phyloP scores from a whole-genome alignment of 1,140 invertebrate species.

The Nephotettix cincticeps region DNA sequence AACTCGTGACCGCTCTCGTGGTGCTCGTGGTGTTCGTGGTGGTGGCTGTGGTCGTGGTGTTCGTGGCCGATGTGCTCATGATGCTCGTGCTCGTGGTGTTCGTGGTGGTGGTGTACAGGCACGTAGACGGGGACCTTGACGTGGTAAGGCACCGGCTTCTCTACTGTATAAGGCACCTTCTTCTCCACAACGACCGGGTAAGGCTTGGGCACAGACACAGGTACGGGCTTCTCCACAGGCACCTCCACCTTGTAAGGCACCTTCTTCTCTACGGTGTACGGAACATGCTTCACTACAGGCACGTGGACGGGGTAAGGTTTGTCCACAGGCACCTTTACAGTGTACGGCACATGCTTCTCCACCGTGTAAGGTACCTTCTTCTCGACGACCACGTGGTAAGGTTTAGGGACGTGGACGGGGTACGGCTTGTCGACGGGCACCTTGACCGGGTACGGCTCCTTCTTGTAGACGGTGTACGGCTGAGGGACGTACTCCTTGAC shows the following conservation, averaged over 20 bases:
- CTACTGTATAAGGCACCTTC: conserved; percentile 45
- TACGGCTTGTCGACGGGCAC: conserved; percentile 59
- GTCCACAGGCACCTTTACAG: conserved; percentile 56
- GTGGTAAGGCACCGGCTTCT: conserved; percentile 67
- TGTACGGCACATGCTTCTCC: conserved; percentile 59
- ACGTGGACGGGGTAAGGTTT: conserved; percentile 58
- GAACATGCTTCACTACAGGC: conserved; percentile 65
- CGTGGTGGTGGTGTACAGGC: conserved; percentile 40
- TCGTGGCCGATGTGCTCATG: too few species aligned
- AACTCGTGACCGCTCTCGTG: background rate
- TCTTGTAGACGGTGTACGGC: conserved; percentile 38
- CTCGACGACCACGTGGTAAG: conserved; percentile 39
- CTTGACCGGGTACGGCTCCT: conserved; percentile 53
- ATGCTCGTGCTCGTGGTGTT: too few species aligned
- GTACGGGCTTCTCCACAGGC: conserved; percentile 49
- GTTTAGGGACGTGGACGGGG: conserved; percentile 49
- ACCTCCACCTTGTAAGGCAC: conserved; percentile 63
- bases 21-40: too few species aligned
- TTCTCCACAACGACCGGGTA: conserved; percentile 39
- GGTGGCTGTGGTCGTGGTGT: too few species aligned
- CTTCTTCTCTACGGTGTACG: conserved; percentile 62
- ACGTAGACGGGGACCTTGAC: too few species aligned
- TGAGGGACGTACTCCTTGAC: conserved; percentile 35
- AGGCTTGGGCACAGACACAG: conserved; percentile 37
- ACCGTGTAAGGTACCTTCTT: conserved; percentile 55